Conservation (phyloP, 2,888 invertebrate species). For the Tetropium fuscum region DNA sequence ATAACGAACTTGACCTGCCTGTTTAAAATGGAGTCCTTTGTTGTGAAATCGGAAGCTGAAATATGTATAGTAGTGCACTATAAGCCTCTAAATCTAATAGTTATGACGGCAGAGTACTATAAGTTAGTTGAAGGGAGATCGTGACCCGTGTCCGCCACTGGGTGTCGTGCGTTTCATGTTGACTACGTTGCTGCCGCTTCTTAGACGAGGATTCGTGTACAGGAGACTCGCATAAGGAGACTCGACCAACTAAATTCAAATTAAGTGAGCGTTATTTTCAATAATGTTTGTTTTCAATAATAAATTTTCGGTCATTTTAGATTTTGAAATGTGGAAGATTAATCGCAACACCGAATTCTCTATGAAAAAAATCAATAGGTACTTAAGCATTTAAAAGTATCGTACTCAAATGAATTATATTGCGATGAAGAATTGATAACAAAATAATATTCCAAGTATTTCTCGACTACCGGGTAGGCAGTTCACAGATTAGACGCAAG, state of each 20-base stretch:
- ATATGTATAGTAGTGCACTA: constrained; percentile 48
- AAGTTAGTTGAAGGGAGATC: constrained; percentile 50
- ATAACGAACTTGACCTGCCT: constrained; percentile 17
- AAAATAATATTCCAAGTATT: no score
- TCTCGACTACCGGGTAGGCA: no score
- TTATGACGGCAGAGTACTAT: constrained; percentile 45
- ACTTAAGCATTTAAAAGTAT: no score
- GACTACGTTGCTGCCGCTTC: constrained; percentile 51
- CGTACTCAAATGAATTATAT: no score
- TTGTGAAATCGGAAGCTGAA: constrained; percentile 45
- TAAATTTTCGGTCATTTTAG: no score
- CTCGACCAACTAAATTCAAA: constrained; percentile 21
- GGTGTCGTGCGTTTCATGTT: constrained; percentile 50
- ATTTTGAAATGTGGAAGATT: no score
- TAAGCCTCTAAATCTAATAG: constrained; percentile 47
- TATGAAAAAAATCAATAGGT: no score
- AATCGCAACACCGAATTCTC: no score
- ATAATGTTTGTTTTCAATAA: no score
- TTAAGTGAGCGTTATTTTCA: no score
- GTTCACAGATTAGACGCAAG: no score
- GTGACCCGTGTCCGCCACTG: constrained; percentile 50
- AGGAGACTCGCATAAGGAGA: constrained; percentile 26
- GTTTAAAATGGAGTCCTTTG: constrained; percentile 26
- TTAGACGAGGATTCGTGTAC: constrained; percentile 36
- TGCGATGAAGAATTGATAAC: no score